Evolutionary conservation across 2,888 invertebrate species (phyloP).

Genomic region (Drosophila atripex): DNA sequence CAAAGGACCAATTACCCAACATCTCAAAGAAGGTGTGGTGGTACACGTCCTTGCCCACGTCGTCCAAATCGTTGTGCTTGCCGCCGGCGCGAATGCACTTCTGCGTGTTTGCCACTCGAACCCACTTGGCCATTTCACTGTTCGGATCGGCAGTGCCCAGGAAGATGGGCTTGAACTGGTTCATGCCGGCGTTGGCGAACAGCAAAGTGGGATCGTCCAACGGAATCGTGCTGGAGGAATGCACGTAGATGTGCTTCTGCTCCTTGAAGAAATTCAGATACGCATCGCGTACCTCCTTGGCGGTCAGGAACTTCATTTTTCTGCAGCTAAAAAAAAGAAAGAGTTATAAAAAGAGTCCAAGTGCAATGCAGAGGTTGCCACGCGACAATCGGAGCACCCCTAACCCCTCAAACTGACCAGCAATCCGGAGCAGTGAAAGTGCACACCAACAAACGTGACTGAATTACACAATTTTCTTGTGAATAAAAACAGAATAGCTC

Average conservation of each 20-base stretch:
- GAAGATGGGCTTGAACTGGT: conserved; percentile 99
- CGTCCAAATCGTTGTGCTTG: conserved; percentile 99
- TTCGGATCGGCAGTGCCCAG: conserved; percentile 97
- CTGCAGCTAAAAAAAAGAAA: not conserved
- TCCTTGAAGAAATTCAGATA: conserved; percentile 96
- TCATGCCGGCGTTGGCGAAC: conserved; percentile 99
- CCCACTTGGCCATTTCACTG: conserved; percentile 96
- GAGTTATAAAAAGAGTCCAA: not conserved
- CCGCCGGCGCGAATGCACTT: conserved; percentile 99
- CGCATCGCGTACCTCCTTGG: conserved; percentile 91
- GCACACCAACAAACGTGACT: conserved; percentile 47
- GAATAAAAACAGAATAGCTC: conserved; percentile 3
- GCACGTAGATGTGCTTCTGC: conserved; percentile 96
- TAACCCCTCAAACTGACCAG: conserved; percentile 17
- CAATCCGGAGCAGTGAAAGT: conserved; percentile 63
- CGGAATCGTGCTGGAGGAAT: conserved; percentile 98
- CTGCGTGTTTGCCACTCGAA: conserved; percentile 96
- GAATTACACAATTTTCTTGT: conserved; percentile 28
- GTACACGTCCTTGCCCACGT: conserved; percentile 99
- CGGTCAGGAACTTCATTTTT: conserved; percentile 82
- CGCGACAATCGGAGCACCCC: conserved; percentile 51
- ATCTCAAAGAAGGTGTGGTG: conserved; percentile 99
- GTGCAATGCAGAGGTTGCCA: conserved; percentile 56
- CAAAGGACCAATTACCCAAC: conserved; percentile 99
- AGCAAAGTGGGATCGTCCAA: conserved; percentile 98